Percentiles rank a stretch among this genome's conserved stretches.
These are phyloP conservation scores for Malacosoma neustria DNA, from an alignment of 2,888 invertebrate genomes.

Conservation along the genomic window DNA sequence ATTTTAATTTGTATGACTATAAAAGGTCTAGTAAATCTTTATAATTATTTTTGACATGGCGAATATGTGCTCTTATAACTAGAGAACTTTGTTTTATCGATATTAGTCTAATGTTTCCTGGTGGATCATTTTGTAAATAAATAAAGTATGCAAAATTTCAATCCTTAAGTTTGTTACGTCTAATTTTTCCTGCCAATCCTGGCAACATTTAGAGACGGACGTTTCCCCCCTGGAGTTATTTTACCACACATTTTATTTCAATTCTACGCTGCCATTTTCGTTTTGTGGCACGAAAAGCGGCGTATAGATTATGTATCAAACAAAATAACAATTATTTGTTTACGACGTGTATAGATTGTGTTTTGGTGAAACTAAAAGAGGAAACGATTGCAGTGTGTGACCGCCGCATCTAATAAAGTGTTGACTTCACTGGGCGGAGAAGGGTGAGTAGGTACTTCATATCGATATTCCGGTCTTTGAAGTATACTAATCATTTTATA, in stretches of 20 bases:
- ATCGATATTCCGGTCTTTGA: slow-evolving; percentile 38
- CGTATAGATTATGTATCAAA: slow-evolving; percentile 45
- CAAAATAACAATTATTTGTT: slow-evolving; percentile 33
- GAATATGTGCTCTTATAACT: too few species aligned
- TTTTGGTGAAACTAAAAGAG: not conserved
- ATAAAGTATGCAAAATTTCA: too few species aligned
- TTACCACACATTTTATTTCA: slow-evolving; percentile 25
- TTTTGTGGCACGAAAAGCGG: slow-evolving; percentile 70
- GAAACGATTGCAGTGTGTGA: slow-evolving; percentile 27
- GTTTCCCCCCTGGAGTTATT: not conserved
- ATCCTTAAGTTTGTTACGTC: too few species aligned
- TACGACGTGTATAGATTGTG: slow-evolving; percentile 26
- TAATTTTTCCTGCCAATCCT: too few species aligned
- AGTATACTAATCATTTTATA: slow-evolving; percentile 17
- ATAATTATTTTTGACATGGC: too few species aligned
- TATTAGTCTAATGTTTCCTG: too few species aligned
- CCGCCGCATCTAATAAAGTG: slow-evolving; percentile 35
- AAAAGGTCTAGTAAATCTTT: too few species aligned
- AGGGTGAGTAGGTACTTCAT: slow-evolving; percentile 54
- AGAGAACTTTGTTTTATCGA: too few species aligned
- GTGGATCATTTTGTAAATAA: too few species aligned
- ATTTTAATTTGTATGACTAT: too few species aligned
- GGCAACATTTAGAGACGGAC: not conserved
- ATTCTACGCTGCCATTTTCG: slow-evolving; percentile 71
- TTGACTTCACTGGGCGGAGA: slow-evolving; percentile 59